Conservation (phyloP, 2,113 vertebrate species). For the Lates calcarifer region DNA sequence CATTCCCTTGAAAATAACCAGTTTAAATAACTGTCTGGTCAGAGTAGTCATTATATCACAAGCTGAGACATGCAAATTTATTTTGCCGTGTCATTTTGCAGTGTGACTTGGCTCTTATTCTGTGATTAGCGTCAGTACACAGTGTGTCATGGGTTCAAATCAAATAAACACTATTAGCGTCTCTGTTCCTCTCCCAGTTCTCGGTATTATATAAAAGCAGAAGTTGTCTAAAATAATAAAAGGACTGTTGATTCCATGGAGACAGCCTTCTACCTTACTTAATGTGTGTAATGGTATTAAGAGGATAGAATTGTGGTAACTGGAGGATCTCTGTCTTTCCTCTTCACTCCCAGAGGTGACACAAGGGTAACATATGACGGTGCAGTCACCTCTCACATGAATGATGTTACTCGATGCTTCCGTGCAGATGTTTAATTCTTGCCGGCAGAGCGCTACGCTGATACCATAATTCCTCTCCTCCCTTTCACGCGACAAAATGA, state of each 20-base stretch:
- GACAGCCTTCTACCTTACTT: not conserved
- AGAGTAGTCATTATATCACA: not conserved
- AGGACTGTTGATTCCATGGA: conserved; percentile 1
- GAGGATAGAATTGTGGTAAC: not conserved
- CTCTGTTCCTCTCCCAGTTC: conserved; percentile 9
- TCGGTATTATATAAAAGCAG: conserved; percentile 20
- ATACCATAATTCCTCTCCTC: conserved; percentile 34
- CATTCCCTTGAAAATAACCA: not conserved
- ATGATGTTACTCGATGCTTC: conserved; percentile 54
- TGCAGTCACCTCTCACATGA: conserved; percentile 24
- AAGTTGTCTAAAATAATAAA: conserved; percentile 36
- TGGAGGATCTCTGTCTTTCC: conserved; percentile 59
- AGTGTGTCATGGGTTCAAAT: not conserved
- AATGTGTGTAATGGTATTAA: conserved; percentile 17
- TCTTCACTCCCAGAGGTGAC: conserved; percentile 42
- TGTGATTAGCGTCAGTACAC: not conserved
- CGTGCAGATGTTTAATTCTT: conserved; percentile 63
- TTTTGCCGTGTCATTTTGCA: conserved; percentile 7
- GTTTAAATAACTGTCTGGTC: not conserved
- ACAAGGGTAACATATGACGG: conserved; percentile 40
- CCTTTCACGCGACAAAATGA: conserved; percentile 28
- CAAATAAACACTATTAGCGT: not conserved
- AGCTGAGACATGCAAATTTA: not conserved
- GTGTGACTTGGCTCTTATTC: not conserved
- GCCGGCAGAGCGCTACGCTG: conserved; percentile 5